Evolutionary conservation across 2,113 vertebrate genomes (phyloP).

Genomic region (Furnarius figulus): DNA sequence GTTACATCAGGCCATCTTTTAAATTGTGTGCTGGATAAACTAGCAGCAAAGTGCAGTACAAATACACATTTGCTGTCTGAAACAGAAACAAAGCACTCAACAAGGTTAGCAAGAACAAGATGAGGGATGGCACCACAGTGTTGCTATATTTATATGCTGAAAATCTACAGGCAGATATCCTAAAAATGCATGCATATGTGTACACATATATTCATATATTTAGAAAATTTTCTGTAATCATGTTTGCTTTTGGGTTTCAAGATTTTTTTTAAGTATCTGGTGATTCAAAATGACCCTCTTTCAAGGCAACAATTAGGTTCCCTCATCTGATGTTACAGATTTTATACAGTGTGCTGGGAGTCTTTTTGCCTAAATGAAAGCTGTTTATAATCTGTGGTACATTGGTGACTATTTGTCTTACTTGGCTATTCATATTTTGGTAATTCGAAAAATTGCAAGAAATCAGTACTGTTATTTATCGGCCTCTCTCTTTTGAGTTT

Average conservation of each 20-base stretch:
- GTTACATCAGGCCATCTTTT: not conserved
- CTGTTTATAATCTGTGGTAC: not conserved
- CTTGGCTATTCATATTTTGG: not conserved
- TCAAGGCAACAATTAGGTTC: not conserved
- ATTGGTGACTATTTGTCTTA: not conserved
- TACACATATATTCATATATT: not conserved
- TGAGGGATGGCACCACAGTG: not conserved
- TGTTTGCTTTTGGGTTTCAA: not conserved
- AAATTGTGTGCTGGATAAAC: not conserved
- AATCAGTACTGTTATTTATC: not conserved
- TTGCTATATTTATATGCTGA: not conserved
- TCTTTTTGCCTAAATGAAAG: not conserved
- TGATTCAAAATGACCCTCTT: not conserved
- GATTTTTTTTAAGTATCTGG: not conserved
- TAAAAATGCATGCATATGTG: not conserved
- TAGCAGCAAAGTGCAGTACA: not conserved
- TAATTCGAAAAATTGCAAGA: not conserved
- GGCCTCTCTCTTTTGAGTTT: not conserved
- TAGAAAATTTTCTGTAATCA: not conserved
- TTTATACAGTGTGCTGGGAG: not conserved
- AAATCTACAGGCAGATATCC: slow-evolving; percentile 2
- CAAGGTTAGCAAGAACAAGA: not conserved
- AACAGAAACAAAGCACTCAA: not conserved
- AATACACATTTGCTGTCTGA: not conserved
- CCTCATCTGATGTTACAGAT: not conserved